These are phyloP conservation scores for Ia io DNA, from an alignment of 2,113 vertebrate species.

Conservation along the genomic window DNA sequence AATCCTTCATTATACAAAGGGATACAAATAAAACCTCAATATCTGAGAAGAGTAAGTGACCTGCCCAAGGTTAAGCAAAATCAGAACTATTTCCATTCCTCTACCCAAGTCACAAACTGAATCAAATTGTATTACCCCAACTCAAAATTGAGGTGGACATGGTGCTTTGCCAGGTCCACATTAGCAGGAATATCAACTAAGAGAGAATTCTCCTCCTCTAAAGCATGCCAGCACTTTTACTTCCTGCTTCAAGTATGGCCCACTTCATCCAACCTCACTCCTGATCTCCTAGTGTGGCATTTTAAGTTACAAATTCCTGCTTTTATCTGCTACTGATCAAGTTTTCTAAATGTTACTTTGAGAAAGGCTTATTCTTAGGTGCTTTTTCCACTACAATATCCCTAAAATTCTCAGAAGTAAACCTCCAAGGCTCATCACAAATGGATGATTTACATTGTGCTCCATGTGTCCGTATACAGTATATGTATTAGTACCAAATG, in stretches of 20 bases:
- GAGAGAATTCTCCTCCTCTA: neutral
- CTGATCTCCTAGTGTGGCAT: no score
- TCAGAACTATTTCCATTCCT: neutral
- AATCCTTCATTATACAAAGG: neutral
- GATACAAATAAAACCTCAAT: neutral
- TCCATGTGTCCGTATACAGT: no score
- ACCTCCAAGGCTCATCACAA: neutral
- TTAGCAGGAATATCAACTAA: neutral
- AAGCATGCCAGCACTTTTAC: neutral
- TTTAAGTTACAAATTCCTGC: neutral
- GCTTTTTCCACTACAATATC: neutral
- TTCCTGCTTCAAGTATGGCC: neutral
- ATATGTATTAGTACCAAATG: neutral
- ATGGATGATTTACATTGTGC: neutral
- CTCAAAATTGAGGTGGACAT: neutral
- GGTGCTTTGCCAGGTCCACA: neutral
- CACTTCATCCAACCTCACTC: neutral
- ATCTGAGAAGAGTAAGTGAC: neutral
- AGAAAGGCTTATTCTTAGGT: neutral
- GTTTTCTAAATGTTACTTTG: neutral
- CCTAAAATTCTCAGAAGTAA: neutral
- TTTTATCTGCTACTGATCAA: neutral
- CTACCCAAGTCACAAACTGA: neutral
- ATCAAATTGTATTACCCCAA: fast-evolving
- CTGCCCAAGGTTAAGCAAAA: neutral